A percentile compares a stretch with the other conserved stretches of the same genome.
phyloP scores from a whole-genome alignment of 2,113 vertebrate genomes.

The Globicephala melas region DNA sequence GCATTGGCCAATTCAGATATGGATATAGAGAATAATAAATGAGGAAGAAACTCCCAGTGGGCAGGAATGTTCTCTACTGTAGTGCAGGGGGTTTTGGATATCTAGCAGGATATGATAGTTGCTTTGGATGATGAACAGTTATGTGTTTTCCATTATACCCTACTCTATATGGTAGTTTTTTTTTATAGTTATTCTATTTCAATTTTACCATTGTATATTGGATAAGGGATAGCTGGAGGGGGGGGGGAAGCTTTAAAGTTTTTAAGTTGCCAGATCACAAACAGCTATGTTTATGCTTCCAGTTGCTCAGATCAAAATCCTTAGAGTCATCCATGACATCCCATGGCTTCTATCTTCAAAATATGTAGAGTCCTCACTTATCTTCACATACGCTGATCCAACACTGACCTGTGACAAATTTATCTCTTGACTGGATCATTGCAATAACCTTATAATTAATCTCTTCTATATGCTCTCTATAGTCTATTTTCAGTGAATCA shows the following conservation, averaged over 20 bases:
- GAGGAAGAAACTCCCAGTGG: neutral
- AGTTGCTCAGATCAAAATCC: neutral
- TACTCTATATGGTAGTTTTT: neutral
- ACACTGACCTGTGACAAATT: neutral
- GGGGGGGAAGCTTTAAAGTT: neutral
- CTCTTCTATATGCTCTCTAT: neutral
- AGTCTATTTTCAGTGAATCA: neutral
- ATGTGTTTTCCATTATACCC: neutral
- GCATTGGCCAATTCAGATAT: neutral
- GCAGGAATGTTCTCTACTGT: neutral
- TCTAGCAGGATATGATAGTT: neutral
- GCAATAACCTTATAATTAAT: neutral
- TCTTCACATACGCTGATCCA: too few relatives aligned
- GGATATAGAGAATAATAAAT: neutral
- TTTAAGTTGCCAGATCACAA: neutral
- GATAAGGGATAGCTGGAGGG: neutral
- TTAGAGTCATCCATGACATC: neutral
- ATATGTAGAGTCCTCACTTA: neutral
- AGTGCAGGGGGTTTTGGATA: neutral
- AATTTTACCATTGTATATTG: neutral
- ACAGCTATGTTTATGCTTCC: neutral
- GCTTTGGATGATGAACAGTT: neutral
- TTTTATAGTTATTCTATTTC: neutral
- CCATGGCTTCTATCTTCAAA: neutral
- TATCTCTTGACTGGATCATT: neutral